Evolutionary conservation across 2,888 invertebrate species (phyloP).

Genomic region (Melanophora roralis): DNA sequence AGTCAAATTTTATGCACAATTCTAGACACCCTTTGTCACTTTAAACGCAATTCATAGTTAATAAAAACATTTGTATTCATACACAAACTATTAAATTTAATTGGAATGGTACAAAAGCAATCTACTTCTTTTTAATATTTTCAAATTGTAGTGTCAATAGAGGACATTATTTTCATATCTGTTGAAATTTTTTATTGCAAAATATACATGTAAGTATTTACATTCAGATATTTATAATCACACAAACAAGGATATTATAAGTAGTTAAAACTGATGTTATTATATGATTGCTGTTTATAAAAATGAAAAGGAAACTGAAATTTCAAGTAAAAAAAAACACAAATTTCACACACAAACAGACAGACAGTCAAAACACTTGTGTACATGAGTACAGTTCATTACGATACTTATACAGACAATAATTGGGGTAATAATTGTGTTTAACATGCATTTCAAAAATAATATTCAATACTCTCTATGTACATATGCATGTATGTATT

Average conservation of each 20-base stretch:
- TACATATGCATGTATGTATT: neutral
- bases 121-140: neutral
- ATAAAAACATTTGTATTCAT: too few relatives aligned
- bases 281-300: neutral
- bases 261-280: neutral
- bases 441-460: constrained; percentile 40
- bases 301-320: neutral
- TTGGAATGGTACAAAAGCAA: neutral
- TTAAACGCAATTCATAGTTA: too few relatives aligned
- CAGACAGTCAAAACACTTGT: neutral
- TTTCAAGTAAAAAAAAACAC: neutral
- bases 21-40: too few relatives aligned
- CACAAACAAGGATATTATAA: neutral
- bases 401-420: neutral
- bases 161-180: constrained; percentile 39
- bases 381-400: neutral
- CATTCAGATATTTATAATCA: neutral
- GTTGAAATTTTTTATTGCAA: neutral
- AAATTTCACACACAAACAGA: neutral
- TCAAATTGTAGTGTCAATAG: constrained; percentile 12
- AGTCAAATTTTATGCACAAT: too few relatives aligned
- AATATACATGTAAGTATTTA: neutral
- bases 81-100: neutral
- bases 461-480: neutral
- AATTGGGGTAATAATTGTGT: constrained; percentile 36